Conservation (phyloP, 1,140 invertebrate genomes). For the Neelides sp. region DNA sequence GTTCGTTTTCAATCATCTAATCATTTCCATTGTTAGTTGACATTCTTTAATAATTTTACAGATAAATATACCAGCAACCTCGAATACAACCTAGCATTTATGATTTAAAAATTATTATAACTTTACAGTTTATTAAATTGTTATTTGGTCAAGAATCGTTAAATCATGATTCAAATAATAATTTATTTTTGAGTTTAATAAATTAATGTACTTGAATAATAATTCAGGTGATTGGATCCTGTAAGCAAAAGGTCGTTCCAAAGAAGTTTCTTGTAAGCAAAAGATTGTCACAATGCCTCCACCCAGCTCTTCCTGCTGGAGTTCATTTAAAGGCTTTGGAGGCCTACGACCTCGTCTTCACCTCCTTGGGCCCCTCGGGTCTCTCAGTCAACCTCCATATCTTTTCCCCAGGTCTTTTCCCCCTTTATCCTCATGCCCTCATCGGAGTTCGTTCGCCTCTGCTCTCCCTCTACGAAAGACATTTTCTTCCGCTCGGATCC, state of each 20-base stretch:
- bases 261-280: conserved; percentile 82
- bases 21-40: too few species aligned
- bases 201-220: neutral
- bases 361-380: conserved; percentile 70
- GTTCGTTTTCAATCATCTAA: conserved; percentile 46
- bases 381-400: conserved; percentile 75
- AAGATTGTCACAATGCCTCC: conserved; percentile 86
- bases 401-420: conserved; percentile 77
- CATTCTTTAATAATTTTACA: too few species aligned
- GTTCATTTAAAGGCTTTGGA: conserved; percentile 88
- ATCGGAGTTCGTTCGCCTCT: conserved; percentile 58
- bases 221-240: conserved; percentile 58
- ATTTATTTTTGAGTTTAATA: neutral
- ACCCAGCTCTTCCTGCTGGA: conserved; percentile 78
- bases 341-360: conserved; percentile 87
- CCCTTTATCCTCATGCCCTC: conserved; percentile 77
- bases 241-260: conserved; percentile 78
- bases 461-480: conserved; percentile 77
- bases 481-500: conserved; percentile 73
- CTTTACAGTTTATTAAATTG: too few species aligned
- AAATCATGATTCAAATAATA: neutral
- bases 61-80: too few species aligned
- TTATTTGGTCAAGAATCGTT: neutral
- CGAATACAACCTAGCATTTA: too few species aligned
- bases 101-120: too few species aligned